These are phyloP conservation scores for Eurystomus glaucurus DNA, from an alignment of 2,797 vertebrate species.

Conservation along the genomic window DNA sequence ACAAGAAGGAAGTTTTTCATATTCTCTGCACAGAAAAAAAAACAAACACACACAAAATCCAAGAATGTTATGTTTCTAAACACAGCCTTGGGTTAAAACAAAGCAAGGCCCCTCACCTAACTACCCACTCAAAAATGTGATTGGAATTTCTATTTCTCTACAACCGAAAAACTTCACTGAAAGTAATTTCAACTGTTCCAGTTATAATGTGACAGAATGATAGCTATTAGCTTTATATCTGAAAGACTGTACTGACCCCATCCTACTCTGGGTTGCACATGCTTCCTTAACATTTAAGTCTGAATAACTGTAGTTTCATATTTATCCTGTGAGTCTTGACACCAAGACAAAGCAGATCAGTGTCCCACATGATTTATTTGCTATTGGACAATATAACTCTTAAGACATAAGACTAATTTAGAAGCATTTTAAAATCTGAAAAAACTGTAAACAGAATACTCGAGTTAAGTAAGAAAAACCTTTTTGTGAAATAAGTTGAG, in stretches of 20 bases:
- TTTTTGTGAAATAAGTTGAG: neutral
- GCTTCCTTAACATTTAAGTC: neutral
- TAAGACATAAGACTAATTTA: neutral
- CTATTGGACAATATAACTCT: neutral
- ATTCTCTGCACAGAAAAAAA: conserved; percentile 83
- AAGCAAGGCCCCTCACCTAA: neutral
- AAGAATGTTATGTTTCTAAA: neutral
- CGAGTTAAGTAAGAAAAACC: neutral
- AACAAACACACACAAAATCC: neutral
- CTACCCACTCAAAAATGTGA: neutral
- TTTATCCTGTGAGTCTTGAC: neutral
- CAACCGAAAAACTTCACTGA: neutral
- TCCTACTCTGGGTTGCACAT: neutral
- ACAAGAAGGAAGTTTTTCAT: conserved; percentile 81
- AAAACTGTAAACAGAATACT: neutral
- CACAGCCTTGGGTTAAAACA: neutral
- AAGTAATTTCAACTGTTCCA: neutral
- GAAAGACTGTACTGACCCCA: neutral
- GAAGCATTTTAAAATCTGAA: neutral
- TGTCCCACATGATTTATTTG: neutral
- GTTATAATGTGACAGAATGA: neutral
- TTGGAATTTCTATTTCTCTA: neutral
- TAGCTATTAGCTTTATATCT: neutral
- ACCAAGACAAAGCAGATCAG: neutral
- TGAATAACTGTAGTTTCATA: neutral